Percentiles rank a stretch among this genome's conserved stretches.
phyloP scores from a whole-genome alignment of 2,113 vertebrate species.

The Cyprinodon tularosa region DNA sequence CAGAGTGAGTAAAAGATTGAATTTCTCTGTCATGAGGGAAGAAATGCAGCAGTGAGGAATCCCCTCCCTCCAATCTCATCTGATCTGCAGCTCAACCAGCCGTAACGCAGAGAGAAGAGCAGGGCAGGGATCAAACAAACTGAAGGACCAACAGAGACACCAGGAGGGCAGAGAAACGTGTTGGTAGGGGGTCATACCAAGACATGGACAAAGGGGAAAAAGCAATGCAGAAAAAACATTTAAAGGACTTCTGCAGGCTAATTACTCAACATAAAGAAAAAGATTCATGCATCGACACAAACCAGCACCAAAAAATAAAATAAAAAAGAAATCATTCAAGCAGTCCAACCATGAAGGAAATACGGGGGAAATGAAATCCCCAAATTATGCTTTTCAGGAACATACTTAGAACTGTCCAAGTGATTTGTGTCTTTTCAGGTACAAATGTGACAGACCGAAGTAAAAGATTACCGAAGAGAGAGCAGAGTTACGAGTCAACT shows the following conservation, averaged over 20 bases:
- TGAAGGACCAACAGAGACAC: not conserved
- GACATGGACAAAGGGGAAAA: not conserved
- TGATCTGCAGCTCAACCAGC: constrained; percentile 42
- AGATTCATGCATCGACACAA: not conserved
- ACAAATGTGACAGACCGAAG: not conserved
- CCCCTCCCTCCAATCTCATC: constrained; percentile 36
- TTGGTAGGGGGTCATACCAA: not conserved
- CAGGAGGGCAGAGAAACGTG: not conserved
- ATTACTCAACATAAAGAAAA: not conserved
- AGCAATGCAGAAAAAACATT: not conserved
- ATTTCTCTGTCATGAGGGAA: constrained; percentile 45
- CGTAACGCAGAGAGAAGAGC: constrained; percentile 22
- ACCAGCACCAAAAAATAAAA: not conserved
- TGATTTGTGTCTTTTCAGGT: not conserved
- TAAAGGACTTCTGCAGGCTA: not conserved
- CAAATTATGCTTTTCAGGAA: not conserved
- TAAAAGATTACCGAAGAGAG: constrained; percentile 1
- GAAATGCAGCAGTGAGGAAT: constrained; percentile 29
- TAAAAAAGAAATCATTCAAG: not conserved
- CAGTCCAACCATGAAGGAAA: not conserved
- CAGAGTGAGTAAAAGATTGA: constrained; percentile 8
- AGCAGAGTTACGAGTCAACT: constrained; percentile 24
- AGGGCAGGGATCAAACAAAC: constrained; percentile 12
- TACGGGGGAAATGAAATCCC: not conserved
- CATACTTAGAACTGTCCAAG: not conserved